phyloP scores from a whole-genome alignment of 2,113 vertebrate species.

The Prunella himalayana region DNA sequence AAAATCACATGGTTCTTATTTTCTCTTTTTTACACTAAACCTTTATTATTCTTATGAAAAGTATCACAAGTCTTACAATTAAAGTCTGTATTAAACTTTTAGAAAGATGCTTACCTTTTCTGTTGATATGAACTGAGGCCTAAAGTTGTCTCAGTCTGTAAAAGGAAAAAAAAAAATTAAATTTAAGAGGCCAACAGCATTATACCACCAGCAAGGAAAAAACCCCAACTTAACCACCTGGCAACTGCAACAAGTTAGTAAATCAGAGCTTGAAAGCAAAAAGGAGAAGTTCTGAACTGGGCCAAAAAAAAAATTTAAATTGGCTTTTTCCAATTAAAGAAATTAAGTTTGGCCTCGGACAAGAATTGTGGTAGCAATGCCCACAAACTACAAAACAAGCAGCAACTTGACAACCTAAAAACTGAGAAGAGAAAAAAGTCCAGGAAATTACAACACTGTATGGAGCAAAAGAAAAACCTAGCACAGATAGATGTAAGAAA shows the following conservation, averaged over 20 bases:
- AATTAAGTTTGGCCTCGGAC: background rate
- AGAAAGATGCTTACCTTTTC: slow-evolving; percentile 74
- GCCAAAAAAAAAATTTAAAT: background rate
- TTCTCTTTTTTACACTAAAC: background rate
- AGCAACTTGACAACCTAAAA: background rate
- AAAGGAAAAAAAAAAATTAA: slow-evolving; percentile 30
- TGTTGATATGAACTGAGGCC: slow-evolving; percentile 81
- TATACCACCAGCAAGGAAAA: background rate
- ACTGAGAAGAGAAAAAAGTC: background rate
- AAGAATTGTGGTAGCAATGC: background rate
- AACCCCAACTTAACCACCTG: background rate
- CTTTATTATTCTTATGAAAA: background rate
- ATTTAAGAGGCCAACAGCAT: background rate
- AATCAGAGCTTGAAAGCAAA: background rate
- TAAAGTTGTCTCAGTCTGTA: slow-evolving; percentile 78
- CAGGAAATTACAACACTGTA: background rate
- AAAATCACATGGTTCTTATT: background rate
- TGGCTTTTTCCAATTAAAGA: background rate
- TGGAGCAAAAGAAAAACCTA: background rate
- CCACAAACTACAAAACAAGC: background rate
- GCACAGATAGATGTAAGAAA: background rate
- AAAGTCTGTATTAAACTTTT: background rate
- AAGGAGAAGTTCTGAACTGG: background rate
- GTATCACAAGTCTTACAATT: background rate
- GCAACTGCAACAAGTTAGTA: background rate